These are phyloP conservation scores for Macrobrachium rosenbergii DNA, from an alignment of 1,140 invertebrate genomes.

Conservation along the genomic window DNA sequence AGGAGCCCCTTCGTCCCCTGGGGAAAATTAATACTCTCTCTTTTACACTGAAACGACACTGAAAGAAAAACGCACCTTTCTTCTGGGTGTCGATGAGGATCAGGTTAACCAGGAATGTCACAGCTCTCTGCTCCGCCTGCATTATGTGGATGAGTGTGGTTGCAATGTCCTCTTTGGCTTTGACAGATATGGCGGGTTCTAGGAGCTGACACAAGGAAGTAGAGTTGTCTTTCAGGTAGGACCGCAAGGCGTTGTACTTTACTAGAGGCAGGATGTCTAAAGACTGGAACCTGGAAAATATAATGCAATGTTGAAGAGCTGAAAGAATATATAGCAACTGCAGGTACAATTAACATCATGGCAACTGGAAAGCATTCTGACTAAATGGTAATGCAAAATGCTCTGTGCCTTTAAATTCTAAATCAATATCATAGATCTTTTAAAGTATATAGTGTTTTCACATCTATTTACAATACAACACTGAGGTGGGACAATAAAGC, in stretches of 20 bases:
- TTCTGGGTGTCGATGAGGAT: conserved; percentile 90
- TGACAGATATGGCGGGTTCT: conserved; percentile 90
- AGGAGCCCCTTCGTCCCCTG: not conserved
- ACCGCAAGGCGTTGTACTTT: conserved; percentile 85
- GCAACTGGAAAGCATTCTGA: no score
- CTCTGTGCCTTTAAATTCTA: no score
- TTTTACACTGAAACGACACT: no score
- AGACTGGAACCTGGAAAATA: conserved; percentile 79
- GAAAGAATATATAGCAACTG: no score
- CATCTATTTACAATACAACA: no score
- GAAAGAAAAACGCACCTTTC: conserved; percentile 75
- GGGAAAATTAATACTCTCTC: no score
- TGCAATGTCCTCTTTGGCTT: conserved; percentile 95
- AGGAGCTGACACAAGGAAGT: conserved; percentile 85
- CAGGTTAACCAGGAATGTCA: conserved; percentile 89
- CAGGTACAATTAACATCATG: no score
- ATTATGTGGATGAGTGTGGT: conserved; percentile 91
- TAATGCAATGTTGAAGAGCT: not conserved
- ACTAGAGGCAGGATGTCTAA: conserved; percentile 91
- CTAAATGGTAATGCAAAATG: no score
- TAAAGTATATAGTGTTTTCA: no score
- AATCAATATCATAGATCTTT: no score
- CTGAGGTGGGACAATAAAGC: no score
- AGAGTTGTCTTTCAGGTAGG: conserved; percentile 89
- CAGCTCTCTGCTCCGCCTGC: conserved; percentile 87